Conservation (phyloP, 2,888 invertebrate species). For the Drosophila anomalata region DNA sequence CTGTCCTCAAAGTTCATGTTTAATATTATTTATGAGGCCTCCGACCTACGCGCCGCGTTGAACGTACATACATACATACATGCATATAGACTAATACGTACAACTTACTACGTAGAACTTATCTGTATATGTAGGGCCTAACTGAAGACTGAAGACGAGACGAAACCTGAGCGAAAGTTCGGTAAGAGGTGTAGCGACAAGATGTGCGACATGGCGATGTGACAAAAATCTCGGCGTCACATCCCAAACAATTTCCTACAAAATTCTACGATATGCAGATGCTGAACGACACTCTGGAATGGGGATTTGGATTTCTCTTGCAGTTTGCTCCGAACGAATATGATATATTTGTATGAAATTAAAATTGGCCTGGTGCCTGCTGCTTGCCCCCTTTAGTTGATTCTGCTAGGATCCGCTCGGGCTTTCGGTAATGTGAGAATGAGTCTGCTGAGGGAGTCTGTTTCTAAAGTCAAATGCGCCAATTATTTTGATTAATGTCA, state of each 20-base stretch:
- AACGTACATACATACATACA: conserved; percentile 35
- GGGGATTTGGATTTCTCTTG: conserved; percentile 2
- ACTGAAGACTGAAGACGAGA: conserved; percentile 10
- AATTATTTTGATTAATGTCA: conserved; percentile 79
- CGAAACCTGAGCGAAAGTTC: conserved; percentile 49
- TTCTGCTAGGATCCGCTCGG: conserved; percentile 31
- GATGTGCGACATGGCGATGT: conserved; percentile 55
- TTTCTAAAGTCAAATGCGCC: conserved; percentile 74
- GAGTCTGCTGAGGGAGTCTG: conserved; percentile 67
- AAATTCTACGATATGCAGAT: conserved; percentile 58
- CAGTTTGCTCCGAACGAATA: conserved; percentile 53
- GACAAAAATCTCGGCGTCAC: conserved; percentile 75
- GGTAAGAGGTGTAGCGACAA: conserved; percentile 59
- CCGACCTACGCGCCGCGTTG: conserved; percentile 40
- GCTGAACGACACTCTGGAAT: conserved; percentile 2
- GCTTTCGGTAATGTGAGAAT: conserved; percentile 66
- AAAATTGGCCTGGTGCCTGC: conserved; percentile 45
- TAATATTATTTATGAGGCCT: conserved; percentile 76
- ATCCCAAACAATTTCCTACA: conserved; percentile 81
- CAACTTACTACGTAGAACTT: background rate
- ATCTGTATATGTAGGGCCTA: conserved; percentile 5
- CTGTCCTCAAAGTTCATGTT: conserved; percentile 62
- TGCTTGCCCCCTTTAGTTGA: conserved; percentile 3
- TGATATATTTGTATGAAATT: conserved; percentile 81
- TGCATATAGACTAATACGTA: background rate